phyloP scores from a whole-genome alignment of 2,888 invertebrate genomes.

The Pantelozetes paolii region DNA sequence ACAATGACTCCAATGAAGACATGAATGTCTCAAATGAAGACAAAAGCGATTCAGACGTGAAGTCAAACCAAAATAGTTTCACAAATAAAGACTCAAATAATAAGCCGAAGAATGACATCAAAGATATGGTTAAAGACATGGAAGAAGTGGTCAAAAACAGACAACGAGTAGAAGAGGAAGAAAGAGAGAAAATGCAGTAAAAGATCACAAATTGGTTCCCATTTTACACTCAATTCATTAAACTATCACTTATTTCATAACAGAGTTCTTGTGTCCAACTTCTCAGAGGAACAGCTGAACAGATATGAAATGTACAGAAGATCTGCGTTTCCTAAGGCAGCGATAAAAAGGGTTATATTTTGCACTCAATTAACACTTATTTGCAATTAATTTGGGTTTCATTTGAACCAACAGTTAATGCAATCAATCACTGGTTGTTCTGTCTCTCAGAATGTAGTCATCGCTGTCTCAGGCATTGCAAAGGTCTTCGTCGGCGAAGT shows the following conservation, averaged over 20 bases:
- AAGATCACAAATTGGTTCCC: constrained; percentile 52
- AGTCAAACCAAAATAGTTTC: neutral
- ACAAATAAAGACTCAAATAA: neutral
- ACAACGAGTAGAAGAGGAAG: constrained; percentile 85
- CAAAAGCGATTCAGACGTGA: neutral
- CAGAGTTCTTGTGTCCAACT: constrained; percentile 94
- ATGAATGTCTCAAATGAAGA: neutral
- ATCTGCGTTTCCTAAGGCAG: constrained; percentile 93
- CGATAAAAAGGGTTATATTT: constrained; percentile 73
- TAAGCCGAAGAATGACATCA: neutral
- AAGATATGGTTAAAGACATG: neutral
- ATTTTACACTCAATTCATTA: neutral
- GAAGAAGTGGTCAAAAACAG: constrained; percentile 53
- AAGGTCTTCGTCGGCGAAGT: constrained; percentile 99
- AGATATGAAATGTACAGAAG: constrained; percentile 97
- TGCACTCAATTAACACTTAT: too few relatives aligned
- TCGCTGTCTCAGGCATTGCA: constrained; percentile 95
- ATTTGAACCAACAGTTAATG: constrained; percentile 63
- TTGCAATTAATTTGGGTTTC: too few relatives aligned
- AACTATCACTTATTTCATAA: constrained; percentile 50
- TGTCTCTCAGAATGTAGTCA: constrained; percentile 97
- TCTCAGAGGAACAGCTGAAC: constrained; percentile 95
- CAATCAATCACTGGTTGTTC: constrained; percentile 95
- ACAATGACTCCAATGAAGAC: neutral
- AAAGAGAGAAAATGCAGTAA: constrained; percentile 93